Base-by-base conservation (phyloP, 2,888 invertebrate species). In the Pandemis cinnamomeana region DNA sequence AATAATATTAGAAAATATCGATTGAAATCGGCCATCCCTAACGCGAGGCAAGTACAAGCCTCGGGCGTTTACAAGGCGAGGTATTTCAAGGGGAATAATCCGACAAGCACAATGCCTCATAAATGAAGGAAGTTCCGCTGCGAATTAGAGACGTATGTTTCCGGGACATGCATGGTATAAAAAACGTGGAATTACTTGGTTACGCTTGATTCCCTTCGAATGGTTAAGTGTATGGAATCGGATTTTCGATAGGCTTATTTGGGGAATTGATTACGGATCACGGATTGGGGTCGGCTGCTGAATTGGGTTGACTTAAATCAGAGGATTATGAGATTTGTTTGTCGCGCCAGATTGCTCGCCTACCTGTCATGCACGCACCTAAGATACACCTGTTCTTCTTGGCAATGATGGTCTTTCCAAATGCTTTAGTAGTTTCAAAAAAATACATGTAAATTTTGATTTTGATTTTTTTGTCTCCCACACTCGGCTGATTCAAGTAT, bases 91-190 rank as follows among this genome's bases (percentile, higher is more conserved):
- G 83, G 82, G 77, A 78, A 82, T 90, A 88, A 90, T 89, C 89
- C 86, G 80, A 80, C 81, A 85, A 85, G 86, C 86, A 89, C 89
- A 88, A 88, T 88, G 81, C 84, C 77, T 82, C 80, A 80, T 84
- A 88, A 88, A 88, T 83, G 89, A 88, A 87, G 85, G 85, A 79
- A 81, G 83, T 81, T 84, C 82, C 84, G 84, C 82, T 83, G 84
- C 78, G 82, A 86, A 86, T 88, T 86, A 87, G 83, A 83, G 83
- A 81, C 84, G 83, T 84, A 83, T 84, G 85, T 77, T 81, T 79
- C 79, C 80, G 77, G 77, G 77, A 76, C 80, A 76, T 77, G 80
- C 77, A 81, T 82, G 81, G 79, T 77, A 82, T 78, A 79, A 81
- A 36, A 85, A 83, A 84, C 42, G 63, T n/a, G 44, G 58, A 64